phyloP scores from a whole-genome alignment of 2,797 vertebrate genomes.

The Tachyglossus aculeatus region DNA sequence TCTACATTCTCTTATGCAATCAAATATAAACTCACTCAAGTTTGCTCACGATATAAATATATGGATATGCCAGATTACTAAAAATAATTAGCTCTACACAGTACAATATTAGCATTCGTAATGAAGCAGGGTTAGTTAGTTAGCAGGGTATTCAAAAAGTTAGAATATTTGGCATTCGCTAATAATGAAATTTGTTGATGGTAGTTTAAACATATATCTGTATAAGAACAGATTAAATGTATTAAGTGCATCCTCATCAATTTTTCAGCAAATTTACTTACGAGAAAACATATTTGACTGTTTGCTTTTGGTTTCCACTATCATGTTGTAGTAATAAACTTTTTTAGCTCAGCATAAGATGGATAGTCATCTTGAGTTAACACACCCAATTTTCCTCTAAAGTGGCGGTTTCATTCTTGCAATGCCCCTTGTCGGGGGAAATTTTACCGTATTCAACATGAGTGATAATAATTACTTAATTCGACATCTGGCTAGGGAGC shows the following conservation, averaged over 20 bases:
- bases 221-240: conserved; percentile 8
- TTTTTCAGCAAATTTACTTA: conserved; percentile 39
- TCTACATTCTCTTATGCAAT: conserved; percentile 52
- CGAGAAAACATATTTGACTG: too few species aligned
- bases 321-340: too few species aligned
- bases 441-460: too few species aligned
- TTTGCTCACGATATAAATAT: conserved; percentile 52
- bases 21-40: conserved; percentile 46
- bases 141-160: conserved; percentile 13
- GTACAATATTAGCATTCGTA: conserved; percentile 53
- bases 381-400: too few species aligned
- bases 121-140: conserved; percentile 43
- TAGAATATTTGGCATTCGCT: conserved; percentile 40
- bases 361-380: too few species aligned
- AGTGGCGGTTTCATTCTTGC: too few species aligned
- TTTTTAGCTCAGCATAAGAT: too few species aligned
- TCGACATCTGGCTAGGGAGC: too few species aligned
- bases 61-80: conserved; percentile 52
- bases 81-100: conserved; percentile 50
- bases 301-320: too few species aligned
- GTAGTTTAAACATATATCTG: conserved; percentile 46
- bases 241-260: conserved; percentile 37
- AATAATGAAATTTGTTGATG: conserved; percentile 10
- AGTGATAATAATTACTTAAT: too few species aligned
- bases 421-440: too few species aligned